phyloP scores from a whole-genome alignment of 1,140 invertebrate genomes.

The Aphis craccivora region DNA sequence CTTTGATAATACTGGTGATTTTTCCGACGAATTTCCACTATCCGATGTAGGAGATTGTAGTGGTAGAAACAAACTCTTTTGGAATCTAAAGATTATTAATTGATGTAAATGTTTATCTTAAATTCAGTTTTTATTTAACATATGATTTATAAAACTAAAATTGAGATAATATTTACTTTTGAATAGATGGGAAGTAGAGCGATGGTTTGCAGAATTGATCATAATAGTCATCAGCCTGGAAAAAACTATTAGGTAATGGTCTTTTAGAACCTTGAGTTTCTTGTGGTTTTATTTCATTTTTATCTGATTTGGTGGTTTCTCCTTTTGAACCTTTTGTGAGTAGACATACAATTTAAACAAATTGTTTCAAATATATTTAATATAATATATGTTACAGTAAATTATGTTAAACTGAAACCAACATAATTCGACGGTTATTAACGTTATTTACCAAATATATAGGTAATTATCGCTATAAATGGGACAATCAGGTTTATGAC shows the following conservation, averaged over 20 bases:
- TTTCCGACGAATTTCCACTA: conserved; percentile 30
- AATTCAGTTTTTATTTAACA: neutral
- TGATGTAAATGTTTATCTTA: neutral
- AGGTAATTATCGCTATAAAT: no score
- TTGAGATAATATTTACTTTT: conserved; percentile 18
- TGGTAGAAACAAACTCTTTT: conserved; percentile 15
- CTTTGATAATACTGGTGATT: conserved; percentile 24
- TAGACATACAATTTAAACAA: neutral
- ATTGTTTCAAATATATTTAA: neutral
- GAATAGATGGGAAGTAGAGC: neutral
- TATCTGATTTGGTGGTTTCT: neutral
- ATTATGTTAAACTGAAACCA: no score
- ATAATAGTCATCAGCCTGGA: neutral
- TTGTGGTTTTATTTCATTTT: conserved; percentile 4
- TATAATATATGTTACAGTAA: no score
- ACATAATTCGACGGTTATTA: no score
- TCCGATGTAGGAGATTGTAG: conserved; percentile 42
- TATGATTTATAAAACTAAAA: neutral
- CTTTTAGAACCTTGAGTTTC: neutral
- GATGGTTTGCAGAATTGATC: conserved; percentile 22
- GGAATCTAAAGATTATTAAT: conserved; percentile 18
- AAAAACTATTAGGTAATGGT: conserved; percentile 13
- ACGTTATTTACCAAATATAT: no score
- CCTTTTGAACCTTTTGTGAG: neutral
- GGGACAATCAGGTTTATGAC: no score